Conservation (phyloP, 2,888 invertebrate genomes). For the Philaethria dido region DNA sequence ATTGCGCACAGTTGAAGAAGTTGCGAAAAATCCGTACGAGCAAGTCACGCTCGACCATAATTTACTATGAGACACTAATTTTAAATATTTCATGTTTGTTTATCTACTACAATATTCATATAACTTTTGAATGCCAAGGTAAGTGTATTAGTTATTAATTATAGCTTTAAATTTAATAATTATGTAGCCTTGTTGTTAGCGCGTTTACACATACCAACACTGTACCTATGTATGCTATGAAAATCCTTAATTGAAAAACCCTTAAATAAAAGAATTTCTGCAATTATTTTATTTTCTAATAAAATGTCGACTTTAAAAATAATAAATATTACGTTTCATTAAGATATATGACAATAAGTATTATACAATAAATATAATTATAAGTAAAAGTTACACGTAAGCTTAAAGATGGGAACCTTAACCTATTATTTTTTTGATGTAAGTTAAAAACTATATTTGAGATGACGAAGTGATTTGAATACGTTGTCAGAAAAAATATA, state of each 20-base stretch:
- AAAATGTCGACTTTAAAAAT: too few relatives aligned
- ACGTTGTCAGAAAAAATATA: too few relatives aligned
- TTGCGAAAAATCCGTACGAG: conserved; percentile 13
- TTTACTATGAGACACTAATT: conserved; percentile 10
- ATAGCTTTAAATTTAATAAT: background rate
- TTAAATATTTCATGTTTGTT: conserved; percentile 5
- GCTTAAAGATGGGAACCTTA: too few relatives aligned
- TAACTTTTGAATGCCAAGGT: conserved; percentile 14
- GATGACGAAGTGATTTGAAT: too few relatives aligned
- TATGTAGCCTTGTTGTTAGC: background rate
- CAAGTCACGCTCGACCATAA: background rate
- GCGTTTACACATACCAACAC: background rate
- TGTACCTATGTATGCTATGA: background rate
- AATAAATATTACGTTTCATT: background rate
- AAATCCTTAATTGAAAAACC: background rate
- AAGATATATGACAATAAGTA: too few relatives aligned
- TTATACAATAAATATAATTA: too few relatives aligned
- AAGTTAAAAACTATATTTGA: too few relatives aligned
- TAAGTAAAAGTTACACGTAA: too few relatives aligned
- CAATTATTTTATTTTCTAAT: too few relatives aligned
- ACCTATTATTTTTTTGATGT: too few relatives aligned
- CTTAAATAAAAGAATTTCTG: too few relatives aligned
- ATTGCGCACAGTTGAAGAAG: conserved; percentile 17
- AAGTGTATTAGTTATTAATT: background rate
- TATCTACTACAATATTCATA: background rate